Evolutionary conservation across 2,113 vertebrate species (phyloP), one percentile per base, ranked within the genome.

Genomic region (Brachypteracias leptosomus): DNA sequence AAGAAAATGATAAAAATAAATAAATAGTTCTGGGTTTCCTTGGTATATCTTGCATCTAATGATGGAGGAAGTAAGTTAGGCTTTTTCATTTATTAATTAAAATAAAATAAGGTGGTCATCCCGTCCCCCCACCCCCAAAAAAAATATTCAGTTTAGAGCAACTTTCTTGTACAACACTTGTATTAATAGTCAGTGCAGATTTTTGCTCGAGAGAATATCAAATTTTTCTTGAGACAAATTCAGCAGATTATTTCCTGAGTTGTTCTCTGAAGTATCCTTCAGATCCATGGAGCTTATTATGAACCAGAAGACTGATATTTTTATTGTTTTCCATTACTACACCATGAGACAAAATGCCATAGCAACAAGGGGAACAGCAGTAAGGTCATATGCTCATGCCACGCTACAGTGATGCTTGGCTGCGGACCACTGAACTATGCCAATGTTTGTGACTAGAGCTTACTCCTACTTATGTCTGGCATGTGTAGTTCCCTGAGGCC

Each of bases 171-270:
- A 35, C 67, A 81, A 18, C 7, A 28, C 7, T 35, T 70, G 4
- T 8, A 76, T 65, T 91, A 94, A 63, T 81, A 81, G 9, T 58
- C 31, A 54, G 14, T 35, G 16, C 54, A 89, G 46, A 17, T 85
- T 93, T 93, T 88, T 72, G 67, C 68, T 36, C 82, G 78, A 81
- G 25, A 76, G 57, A 87, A 87, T 78, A 46, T 25, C n/a, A 51
- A 75, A 88, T 87, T 96, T 31, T 93, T 92, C 25, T 71, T 73
- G 42, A 81, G 67, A 73, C 90, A 95, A 47, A 75, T 91, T 97
- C 68, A 83, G 58, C 67, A 94, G 70, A 49, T 55, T 36, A 79
- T 90, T 97, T 96, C 62, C 71, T 90, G 93, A 71, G 49, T 16
- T 73, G 47, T 94, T 82, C 55, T 89, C 71, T 76, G n/a, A 89